Evolutionary conservation across 2,888 invertebrate genomes (phyloP).

Genomic region (Lasius fuliginosus): DNA sequence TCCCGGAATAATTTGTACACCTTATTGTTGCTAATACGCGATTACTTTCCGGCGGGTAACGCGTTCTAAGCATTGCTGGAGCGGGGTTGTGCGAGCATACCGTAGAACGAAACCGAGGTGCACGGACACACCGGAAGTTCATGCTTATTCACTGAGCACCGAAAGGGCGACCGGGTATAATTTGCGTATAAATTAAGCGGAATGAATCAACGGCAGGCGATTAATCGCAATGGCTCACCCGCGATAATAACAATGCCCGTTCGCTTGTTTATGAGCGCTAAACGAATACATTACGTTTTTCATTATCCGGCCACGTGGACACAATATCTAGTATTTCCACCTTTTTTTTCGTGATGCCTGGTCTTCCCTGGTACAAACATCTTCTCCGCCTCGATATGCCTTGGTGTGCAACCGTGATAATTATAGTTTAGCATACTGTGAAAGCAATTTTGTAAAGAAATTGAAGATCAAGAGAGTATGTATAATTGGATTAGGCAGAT

Average conservation of each 20-base stretch:
- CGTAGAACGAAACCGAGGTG: constrained; percentile 70
- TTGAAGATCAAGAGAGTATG: background rate
- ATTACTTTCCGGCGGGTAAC: constrained; percentile 14
- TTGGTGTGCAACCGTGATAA: background rate
- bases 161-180: constrained; percentile 83
- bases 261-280: constrained; percentile 80
- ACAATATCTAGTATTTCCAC: constrained; percentile 69
- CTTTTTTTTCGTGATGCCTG: constrained; percentile 60
- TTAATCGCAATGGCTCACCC: constrained; percentile 81
- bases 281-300: constrained; percentile 83
- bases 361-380: constrained; percentile 69
- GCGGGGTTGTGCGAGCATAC: constrained; percentile 45
- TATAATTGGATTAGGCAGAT: background rate
- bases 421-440: background rate
- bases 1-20: background rate
- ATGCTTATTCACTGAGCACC: constrained; percentile 84
- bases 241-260: constrained; percentile 80
- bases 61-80: constrained; percentile 22
- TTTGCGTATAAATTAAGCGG: constrained; percentile 84
- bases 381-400: background rate
- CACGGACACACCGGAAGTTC: constrained; percentile 82
- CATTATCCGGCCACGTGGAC: constrained; percentile 83
- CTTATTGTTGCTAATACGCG: constrained; percentile 7
- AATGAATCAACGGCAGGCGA: constrained; percentile 84
- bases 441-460: constrained; percentile 1